phyloP scores from a whole-genome alignment of 2,888 invertebrate species.

The Eupithecia abbreviata region DNA sequence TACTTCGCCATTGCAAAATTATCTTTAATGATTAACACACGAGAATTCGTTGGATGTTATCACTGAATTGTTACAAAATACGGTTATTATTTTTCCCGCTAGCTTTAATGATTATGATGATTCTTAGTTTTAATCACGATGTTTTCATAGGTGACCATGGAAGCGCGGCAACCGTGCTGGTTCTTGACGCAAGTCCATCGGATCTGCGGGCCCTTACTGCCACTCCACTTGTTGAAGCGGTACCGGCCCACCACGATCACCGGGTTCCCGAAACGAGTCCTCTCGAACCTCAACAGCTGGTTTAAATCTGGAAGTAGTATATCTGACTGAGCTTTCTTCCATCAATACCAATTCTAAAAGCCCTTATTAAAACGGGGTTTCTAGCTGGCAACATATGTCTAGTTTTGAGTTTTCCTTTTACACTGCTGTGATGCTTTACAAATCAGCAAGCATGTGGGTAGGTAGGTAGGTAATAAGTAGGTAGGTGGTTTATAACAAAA shows the following conservation, averaged over 20 bases:
- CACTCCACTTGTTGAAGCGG: constrained; percentile 64
- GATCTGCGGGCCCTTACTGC: constrained; percentile 57
- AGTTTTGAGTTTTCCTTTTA: neutral
- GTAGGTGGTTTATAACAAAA: no score
- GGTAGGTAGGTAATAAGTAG: no score
- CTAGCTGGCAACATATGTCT: neutral
- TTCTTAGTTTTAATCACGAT: constrained; percentile 58
- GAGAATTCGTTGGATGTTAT: neutral
- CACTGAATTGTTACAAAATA: neutral
- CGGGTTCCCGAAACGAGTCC: constrained; percentile 68
- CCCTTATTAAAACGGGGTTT: neutral
- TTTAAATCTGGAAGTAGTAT: constrained; percentile 24
- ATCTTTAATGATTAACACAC: neutral
- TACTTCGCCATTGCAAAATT: neutral
- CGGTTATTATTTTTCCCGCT: neutral
- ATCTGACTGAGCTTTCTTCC: neutral
- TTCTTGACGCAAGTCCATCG: constrained; percentile 68
- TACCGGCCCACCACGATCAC: constrained; percentile 63
- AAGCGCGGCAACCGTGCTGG: constrained; percentile 63
- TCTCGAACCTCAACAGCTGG: constrained; percentile 48
- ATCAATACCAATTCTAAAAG: neutral
- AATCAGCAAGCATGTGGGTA: neutral
- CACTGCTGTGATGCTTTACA: neutral
- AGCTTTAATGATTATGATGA: constrained; percentile 53
- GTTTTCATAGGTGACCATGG: constrained; percentile 59